Conservation (phyloP, 2,113 vertebrate genomes). For the Oenanthe melanoleuca region DNA sequence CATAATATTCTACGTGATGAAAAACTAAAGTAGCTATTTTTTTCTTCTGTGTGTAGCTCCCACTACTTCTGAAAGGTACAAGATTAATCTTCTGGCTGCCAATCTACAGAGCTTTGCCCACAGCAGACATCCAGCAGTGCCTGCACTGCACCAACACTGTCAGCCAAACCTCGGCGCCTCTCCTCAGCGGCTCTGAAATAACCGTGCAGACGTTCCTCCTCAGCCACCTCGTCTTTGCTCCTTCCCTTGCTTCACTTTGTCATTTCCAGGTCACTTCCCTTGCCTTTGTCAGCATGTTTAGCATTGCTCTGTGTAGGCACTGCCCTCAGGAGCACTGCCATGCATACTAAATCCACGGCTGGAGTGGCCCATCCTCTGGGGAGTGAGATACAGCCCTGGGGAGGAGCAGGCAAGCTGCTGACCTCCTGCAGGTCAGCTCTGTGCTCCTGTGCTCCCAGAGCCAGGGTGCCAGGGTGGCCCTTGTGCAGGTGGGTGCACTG, state of each 20-base stretch:
- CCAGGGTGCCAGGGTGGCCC: neutral
- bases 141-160: neutral
- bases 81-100: constrained; percentile 52
- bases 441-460: neutral
- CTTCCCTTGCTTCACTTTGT: constrained; percentile 43
- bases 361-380: neutral
- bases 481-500: rapidly evolving
- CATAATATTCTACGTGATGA: constrained; percentile 39
- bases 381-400: neutral
- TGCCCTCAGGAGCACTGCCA: constrained; percentile 6
- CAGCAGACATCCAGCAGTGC: neutral
- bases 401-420: neutral
- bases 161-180: neutral
- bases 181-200: neutral
- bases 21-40: constrained; percentile 53
- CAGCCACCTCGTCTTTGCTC: constrained; percentile 9
- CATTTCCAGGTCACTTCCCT: constrained; percentile 70
- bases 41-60: neutral
- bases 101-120: neutral
- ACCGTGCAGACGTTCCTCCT: neutral
- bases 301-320: neutral
- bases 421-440: neutral
- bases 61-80: neutral
- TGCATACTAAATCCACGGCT: constrained; percentile 25
- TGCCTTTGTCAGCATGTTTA: constrained; percentile 51